Evolutionary conservation across 2,888 invertebrate species (phyloP).

Genomic region (Zaprionus obscuricornis): DNA sequence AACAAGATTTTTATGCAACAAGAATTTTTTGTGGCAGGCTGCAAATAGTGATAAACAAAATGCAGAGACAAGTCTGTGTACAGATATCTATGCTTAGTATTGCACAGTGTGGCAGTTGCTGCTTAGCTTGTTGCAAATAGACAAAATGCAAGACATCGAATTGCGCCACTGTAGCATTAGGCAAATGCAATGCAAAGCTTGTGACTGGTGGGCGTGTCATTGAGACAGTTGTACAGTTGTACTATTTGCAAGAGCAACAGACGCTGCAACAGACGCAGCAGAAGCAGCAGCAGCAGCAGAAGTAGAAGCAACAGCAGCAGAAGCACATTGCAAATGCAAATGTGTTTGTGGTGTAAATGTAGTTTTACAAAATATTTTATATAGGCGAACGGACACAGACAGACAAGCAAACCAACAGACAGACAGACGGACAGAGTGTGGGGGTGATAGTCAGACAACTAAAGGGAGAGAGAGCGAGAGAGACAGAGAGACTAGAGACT

Average conservation of each 20-base stretch:
- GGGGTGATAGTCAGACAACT: not conserved
- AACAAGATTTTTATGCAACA: constrained; percentile 74
- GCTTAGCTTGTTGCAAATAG: not conserved
- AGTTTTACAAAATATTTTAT: constrained; percentile 73
- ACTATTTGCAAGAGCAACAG: constrained; percentile 31
- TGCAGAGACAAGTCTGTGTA: too few relatives aligned
- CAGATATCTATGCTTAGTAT: too few relatives aligned
- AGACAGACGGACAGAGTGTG: not conserved
- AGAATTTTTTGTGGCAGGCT: constrained; percentile 66
- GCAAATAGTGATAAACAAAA: constrained; percentile 45
- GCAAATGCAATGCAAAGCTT: constrained; percentile 33
- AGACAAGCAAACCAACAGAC: not conserved
- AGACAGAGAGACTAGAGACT: constrained; percentile 14
- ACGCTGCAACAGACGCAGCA: constrained; percentile 2
- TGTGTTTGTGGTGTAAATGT: constrained; percentile 78
- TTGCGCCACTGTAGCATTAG: constrained; percentile 34
- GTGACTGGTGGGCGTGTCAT: constrained; percentile 46
- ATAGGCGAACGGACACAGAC: constrained; percentile 52
- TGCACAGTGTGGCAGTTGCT: not conserved
- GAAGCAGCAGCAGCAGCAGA: constrained; percentile 22
- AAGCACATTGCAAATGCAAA: constrained; percentile 72
- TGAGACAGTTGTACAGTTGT: constrained; percentile 61
- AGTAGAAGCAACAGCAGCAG: constrained; percentile 19
- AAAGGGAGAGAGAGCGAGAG: not conserved
- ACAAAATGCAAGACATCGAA: not conserved